phyloP scores from a whole-genome alignment of 2,888 invertebrate species.

The Ctenicera cuprea region DNA sequence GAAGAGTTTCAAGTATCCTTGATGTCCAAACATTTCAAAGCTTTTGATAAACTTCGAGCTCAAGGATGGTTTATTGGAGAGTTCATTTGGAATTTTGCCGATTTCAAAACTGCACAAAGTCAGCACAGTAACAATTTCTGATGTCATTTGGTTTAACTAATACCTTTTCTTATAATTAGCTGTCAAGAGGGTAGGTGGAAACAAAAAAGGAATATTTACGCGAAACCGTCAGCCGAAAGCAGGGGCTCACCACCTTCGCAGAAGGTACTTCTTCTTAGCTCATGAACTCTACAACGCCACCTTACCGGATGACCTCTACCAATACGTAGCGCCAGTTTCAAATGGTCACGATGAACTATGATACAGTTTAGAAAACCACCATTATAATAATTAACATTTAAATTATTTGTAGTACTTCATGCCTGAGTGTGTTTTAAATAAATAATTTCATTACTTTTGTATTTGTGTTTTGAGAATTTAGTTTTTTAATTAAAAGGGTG shows the following conservation, averaged over 20 bases:
- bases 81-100: constrained; percentile 99
- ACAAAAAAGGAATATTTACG: constrained; percentile 94
- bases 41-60: constrained; percentile 89
- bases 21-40: constrained; percentile 90
- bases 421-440: too few relatives aligned
- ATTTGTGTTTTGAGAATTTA: too few relatives aligned
- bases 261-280: constrained; percentile 84
- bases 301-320: constrained; percentile 76
- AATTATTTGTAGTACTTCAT: too few relatives aligned
- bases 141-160: too few relatives aligned
- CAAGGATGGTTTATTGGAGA: constrained; percentile 92
- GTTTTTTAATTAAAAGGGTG: too few relatives aligned
- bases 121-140: too few relatives aligned
- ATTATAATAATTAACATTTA: too few relatives aligned
- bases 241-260: constrained; percentile 87
- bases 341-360: constrained; percentile 44
- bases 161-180: too few relatives aligned
- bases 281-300: constrained; percentile 76
- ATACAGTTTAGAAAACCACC: constrained; percentile 7
- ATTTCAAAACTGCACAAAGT: constrained; percentile 94
- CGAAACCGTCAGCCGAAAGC: constrained; percentile 93
- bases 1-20: constrained; percentile 95
- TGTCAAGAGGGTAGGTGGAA: constrained; percentile 87
- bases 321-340: constrained; percentile 71
- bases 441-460: too few relatives aligned